Base-by-base conservation (phyloP, 1,140 invertebrate species). In the Trichonephila clavata region DNA sequence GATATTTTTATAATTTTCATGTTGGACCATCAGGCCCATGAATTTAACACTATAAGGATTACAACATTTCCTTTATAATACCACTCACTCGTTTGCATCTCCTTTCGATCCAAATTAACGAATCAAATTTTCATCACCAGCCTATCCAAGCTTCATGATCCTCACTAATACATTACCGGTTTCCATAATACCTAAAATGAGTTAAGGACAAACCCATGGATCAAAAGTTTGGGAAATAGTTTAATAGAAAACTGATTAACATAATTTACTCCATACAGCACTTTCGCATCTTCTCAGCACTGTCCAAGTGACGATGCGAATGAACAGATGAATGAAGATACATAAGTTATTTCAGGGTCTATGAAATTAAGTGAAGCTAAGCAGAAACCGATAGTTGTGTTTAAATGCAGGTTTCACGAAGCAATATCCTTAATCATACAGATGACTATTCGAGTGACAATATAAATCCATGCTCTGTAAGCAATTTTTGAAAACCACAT, bases 301-400 rank as follows among this genome's bases (percentile, higher is more conserved):
- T 39, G 71, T 18, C 71, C 32, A 27, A 18, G 16, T 32, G 71
- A 77, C 10, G 27, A 77, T 77, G 71, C 16, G 27, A 77, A 77
- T 77, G 71, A 77, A 77, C 71, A 77, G 71, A 32, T 39, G 71
- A 77, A 32, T 77, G 27, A 77, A 32, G 71, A 77, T 77, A 77
- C 39, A 77, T 77, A 77, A 68, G 10, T 32, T 32, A 77, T 77
- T 18, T 14, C 27, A 39, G 27, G 16, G 27, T 77, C 71, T 77
- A 77, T 77, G 71, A 77, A 77, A 77, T 77, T 77, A 77, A 77
- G 71, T 39, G 71, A 77, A 21, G 61, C 61, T 63, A 63, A 63
- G 61, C 61, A 21, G 21, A 77, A 77, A 77, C 32, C 32, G 71
- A 77, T 39, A 27, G 27, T 20, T 18, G 32, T 18, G 18, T 39